Conservation (phyloP, 2,888 invertebrate species). For the Hirudinaria manillensis region DNA sequence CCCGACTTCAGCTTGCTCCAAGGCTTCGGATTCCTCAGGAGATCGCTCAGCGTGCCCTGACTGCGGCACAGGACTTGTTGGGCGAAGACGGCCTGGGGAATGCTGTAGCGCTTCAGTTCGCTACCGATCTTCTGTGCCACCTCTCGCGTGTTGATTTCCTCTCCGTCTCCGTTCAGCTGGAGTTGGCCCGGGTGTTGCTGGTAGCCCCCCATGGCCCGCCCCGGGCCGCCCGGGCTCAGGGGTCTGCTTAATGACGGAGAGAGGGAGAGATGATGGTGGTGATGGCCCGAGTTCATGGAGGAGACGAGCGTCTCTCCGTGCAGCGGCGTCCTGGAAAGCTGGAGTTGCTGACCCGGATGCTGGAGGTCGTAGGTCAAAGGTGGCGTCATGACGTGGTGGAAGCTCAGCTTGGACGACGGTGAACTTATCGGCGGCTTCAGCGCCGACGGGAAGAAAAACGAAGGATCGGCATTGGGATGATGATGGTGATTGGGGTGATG, state of each 20-base stretch:
- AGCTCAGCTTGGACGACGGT: too few species aligned
- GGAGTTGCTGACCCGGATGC: too few species aligned
- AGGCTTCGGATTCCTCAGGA: conserved; percentile 94
- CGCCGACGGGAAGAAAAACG: too few species aligned
- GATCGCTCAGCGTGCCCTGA: conserved; percentile 94
- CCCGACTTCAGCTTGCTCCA: conserved; percentile 99
- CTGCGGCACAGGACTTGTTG: conserved; percentile 84
- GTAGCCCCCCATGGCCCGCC: background rate
- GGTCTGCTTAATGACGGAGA: background rate
- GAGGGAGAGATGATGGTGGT: background rate
- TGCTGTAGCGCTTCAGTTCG: conserved; percentile 69
- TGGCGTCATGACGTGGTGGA: too few species aligned
- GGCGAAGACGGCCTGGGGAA: conserved; percentile 67
- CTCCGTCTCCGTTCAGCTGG: conserved; percentile 1
- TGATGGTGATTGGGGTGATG: too few species aligned
- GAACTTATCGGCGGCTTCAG: too few species aligned
- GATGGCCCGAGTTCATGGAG: background rate
- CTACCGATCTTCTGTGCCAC: conserved; percentile 95
- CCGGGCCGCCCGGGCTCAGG: background rate
- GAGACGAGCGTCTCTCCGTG: conserved; percentile 2
- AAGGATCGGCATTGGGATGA: too few species aligned
- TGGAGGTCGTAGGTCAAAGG: too few species aligned
- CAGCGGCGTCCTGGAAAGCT: too few species aligned
- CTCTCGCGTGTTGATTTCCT: conserved; percentile 95
- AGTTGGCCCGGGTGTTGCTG: background rate